Evolutionary conservation across 2,888 invertebrate species (phyloP), one percentile per base, ranked within the genome.

Genomic region (Tethea ocularis): DNA sequence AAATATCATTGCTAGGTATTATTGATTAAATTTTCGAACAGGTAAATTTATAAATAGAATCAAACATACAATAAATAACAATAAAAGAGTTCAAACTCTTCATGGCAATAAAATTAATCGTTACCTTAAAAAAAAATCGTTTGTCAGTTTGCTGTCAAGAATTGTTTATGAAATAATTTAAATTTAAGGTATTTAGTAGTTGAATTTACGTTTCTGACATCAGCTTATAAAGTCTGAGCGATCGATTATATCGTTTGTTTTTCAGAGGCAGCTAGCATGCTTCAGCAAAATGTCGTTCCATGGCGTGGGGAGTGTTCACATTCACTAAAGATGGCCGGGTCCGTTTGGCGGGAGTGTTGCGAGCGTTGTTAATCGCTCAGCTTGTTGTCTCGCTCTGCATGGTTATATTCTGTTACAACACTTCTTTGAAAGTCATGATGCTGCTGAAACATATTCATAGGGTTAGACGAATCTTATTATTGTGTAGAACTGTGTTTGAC

Each of bases 321-420:
- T 83, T 89, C 82, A 88, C 77, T 82, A 84, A 77, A 59, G 89
- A 87, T 56, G 91, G 87, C 52, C 83, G 91, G 59, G 79, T 79
- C 71, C 86, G 89, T 53, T 69, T 91, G 60, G 89, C 90, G 51
- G 85, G 77, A 17, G 85, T 91, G 63, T 80, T 92, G 63, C 85
- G 92, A 23, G 88, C 87, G 66, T 76, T 92, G 62, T 81, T 92
- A 61, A 91, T 91, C 58, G 82, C 83, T 0, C 89, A 91, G 72
- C 82, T 92, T 24, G 81, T 86, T n/a, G 76, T 91, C 22, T 91
- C 91, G 0, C 80, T 92, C 58, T 82, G 81, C 63, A 87, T 91
- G 85, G 87, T 88, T 66, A 89, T 92, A 63, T 89, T 84, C 80
- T 91, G 90, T 73, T 92, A 91, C 78, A 92, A 92, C 77, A 83